These are phyloP conservation scores for Mythimna lalbum DNA, from an alignment of 2,888 invertebrate species.

Conservation along the genomic window DNA sequence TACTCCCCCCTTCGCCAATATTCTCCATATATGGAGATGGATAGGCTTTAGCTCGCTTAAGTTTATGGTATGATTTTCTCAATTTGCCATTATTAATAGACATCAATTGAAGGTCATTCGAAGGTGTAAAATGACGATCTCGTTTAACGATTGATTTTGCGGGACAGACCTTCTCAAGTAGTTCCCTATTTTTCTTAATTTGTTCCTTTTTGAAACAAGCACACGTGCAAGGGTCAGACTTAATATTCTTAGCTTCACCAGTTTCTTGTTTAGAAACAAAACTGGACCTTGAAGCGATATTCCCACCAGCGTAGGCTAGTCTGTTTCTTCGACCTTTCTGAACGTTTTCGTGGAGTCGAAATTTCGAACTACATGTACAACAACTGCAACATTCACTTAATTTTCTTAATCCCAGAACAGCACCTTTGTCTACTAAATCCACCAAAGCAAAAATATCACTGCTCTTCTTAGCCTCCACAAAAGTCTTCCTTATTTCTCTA, in stretches of 20 bases:
- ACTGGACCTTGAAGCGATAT: conserved; percentile 62
- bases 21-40: conserved; percentile 59
- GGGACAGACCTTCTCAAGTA: conserved; percentile 53
- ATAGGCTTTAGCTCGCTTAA: conserved; percentile 61
- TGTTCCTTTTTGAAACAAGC: conserved; percentile 64
- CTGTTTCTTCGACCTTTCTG: conserved; percentile 58
- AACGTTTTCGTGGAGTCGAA: conserved; percentile 39
- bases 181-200: conserved; percentile 57
- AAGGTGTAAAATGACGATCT: background rate
- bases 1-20: conserved; percentile 50
- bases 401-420: conserved; percentile 62
- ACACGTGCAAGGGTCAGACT: conserved; percentile 79
- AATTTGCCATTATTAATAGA: conserved; percentile 38
- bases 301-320: conserved; percentile 45
- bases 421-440: conserved; percentile 74
- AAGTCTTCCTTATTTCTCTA: conserved; percentile 45
- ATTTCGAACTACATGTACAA: conserved; percentile 72
- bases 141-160: conserved; percentile 23
- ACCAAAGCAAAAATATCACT: conserved; percentile 70
- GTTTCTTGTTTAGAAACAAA: conserved; percentile 56
- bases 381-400: conserved; percentile 77
- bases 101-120: conserved; percentile 26
- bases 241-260: conserved; percentile 70
- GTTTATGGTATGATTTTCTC: conserved; percentile 63
- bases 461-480: conserved; percentile 61